Evolutionary conservation across 2,797 vertebrate genomes (phyloP).

Genomic region (Falco columbarius): DNA sequence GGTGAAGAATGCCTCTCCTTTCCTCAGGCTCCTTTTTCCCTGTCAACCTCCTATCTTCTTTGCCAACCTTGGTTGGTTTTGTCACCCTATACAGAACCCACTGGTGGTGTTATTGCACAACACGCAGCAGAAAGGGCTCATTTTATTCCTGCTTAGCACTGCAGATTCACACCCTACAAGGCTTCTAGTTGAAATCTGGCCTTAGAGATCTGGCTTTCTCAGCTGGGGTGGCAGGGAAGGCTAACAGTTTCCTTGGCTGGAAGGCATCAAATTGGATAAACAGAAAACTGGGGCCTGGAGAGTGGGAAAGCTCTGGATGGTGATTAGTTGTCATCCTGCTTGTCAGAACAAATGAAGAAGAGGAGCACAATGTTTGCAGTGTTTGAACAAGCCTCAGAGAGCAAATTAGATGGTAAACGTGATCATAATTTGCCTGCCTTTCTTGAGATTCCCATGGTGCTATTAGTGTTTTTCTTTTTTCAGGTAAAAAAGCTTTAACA

Average conservation of each 20-base stretch:
- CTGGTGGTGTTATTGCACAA: not conserved
- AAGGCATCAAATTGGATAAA: conserved; percentile 61
- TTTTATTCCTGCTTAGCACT: conserved; percentile 27
- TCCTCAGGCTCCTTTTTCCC: not conserved
- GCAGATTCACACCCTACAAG: conserved; percentile 12
- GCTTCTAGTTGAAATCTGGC: conserved; percentile 19
- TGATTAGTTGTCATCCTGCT: conserved; percentile 72
- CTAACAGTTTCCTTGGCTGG: conserved; percentile 37
- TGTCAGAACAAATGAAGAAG: conserved; percentile 75
- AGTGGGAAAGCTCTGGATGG: conserved; percentile 67
- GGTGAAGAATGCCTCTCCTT: not conserved
- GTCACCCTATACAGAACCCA: not conserved
- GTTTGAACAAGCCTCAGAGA: conserved; percentile 69
- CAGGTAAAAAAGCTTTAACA: conserved; percentile 46
- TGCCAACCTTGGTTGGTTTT: not conserved
- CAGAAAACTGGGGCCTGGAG: conserved; percentile 45
- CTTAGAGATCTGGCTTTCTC: conserved; percentile 52
- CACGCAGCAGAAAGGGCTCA: not conserved
- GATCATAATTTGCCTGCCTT: conserved; percentile 71
- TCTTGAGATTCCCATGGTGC: conserved; percentile 57
- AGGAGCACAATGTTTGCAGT: conserved; percentile 69
- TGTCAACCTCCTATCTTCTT: not conserved
- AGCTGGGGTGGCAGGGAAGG: conserved; percentile 6
- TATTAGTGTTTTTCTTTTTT: conserved; percentile 42
- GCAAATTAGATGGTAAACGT: conserved; percentile 71